phyloP scores from a whole-genome alignment of 2,113 vertebrate genomes.

The Passer montanus region DNA sequence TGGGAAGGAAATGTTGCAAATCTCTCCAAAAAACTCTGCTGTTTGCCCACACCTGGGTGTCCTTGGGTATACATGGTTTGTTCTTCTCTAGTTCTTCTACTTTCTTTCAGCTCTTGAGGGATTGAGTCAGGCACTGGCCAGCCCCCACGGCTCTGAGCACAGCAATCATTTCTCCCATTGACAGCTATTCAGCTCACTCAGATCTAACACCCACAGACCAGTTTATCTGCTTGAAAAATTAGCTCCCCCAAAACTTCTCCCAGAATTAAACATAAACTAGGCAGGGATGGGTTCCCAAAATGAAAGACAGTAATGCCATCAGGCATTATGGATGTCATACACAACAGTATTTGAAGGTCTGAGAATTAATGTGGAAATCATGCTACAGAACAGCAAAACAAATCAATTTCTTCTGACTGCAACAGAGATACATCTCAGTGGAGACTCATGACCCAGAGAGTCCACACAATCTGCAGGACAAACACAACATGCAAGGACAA shows the following conservation, averaged over 20 bases:
- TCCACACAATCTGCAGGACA: neutral
- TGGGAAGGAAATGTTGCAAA: neutral
- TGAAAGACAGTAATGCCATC: neutral
- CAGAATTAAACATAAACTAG: neutral
- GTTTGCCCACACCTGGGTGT: neutral
- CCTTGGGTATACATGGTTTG: neutral
- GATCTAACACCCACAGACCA: neutral
- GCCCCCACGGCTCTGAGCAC: neutral
- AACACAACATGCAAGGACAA: neutral
- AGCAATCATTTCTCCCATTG: accelerated
- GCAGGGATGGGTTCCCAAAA: neutral
- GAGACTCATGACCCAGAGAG: neutral
- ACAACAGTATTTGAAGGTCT: neutral
- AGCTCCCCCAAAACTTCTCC: neutral
- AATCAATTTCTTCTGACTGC: neutral
- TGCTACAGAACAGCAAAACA: neutral
- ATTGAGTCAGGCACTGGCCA: neutral
- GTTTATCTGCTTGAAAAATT: neutral
- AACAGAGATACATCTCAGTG: neutral
- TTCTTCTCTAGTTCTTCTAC: neutral
- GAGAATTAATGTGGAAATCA: neutral
- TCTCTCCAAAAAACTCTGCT: accelerated
- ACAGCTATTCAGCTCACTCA: neutral
- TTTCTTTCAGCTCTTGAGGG: neutral
- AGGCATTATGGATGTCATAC: neutral